Conservation (phyloP, 1,140 invertebrate species). For the Drosophila nigromelanica region DNA sequence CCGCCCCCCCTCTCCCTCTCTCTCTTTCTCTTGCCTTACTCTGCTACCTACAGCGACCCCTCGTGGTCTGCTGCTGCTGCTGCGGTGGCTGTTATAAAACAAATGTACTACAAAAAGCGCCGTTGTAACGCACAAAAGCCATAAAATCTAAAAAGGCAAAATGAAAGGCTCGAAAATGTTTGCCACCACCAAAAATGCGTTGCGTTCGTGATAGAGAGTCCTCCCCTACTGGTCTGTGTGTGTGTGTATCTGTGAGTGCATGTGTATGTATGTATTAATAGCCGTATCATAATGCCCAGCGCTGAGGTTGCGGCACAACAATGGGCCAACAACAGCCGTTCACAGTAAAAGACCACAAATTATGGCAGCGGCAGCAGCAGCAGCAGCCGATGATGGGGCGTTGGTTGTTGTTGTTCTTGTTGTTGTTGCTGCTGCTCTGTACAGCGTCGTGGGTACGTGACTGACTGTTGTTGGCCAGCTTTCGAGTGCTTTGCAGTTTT, state of each 20-base stretch:
- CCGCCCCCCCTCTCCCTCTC: background rate
- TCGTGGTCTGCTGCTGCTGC: conserved; percentile 48
- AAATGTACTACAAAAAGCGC: conserved; percentile 79
- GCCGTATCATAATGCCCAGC: conserved; percentile 62
- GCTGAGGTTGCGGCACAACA: conserved; percentile 60
- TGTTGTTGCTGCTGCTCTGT: conserved; percentile 25
- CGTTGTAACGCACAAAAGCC: conserved; percentile 79
- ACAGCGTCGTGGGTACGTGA: conserved; percentile 57
- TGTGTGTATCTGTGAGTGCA: conserved; percentile 12
- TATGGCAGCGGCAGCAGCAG: conserved; percentile 52
- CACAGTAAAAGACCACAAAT: conserved; percentile 77
- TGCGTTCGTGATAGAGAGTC: conserved; percentile 25
- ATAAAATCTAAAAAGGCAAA: conserved; percentile 82
- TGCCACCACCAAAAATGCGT: conserved; percentile 72
- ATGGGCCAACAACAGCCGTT: conserved; percentile 36
- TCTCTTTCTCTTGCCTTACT: too few species aligned
- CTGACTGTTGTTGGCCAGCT: conserved; percentile 45
- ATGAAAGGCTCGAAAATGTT: conserved; percentile 75
- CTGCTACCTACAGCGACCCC: conserved; percentile 36
- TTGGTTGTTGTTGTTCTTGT: conserved; percentile 55
- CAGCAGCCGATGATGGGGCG: conserved; percentile 49
- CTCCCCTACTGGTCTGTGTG: conserved; percentile 18
- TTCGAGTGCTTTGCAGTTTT: conserved; percentile 29
- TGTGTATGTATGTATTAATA: conserved; percentile 65
- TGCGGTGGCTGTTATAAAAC: conserved; percentile 74